Base-by-base conservation (phyloP, 2,888 invertebrate genomes). In the Lasiommata megera region DNA sequence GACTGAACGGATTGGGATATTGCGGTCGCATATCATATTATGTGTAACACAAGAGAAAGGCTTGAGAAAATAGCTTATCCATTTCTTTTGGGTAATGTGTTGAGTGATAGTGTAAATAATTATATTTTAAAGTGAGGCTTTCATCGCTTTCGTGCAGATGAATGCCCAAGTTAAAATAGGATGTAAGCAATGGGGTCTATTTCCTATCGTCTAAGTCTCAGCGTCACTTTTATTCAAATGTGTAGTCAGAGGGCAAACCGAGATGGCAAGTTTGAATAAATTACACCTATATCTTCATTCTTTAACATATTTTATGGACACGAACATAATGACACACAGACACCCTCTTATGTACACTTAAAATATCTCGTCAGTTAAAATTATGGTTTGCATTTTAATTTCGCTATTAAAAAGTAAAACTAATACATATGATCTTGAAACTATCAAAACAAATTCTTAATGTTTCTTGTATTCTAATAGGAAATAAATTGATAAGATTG, bases 51-150 rank as follows among this genome's bases (percentile, higher is more conserved):
- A 46, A 31, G 31, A 46, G 31, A 31, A 46, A 46, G 31, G 46
- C 31, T 46, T 11, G 9, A 46, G 31, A 16, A 31, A 46, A 31
- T 46, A 46, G 9, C 31, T 16, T 16, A 46, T 14, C 29, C n/a
- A 23, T 2, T 23, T 23, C 16, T 16, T 29, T 14, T 29, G 11
- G 31, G 46, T n/a, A 29, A 46, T 31, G 31, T 46, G 46, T 46
- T 44, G 44, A 44, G 28, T 28, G 44, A 31, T 31, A 14, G 31
- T 14, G 46, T 44, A 31, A 46, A 31, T 31, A 46, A 46, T 46
- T 6, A 16, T 16, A 46, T 31, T 46, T 31, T 29, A 31, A 29
- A 46, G 29, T 46, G 31, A 46, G 31, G 46, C 31, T 46, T 46
- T 31, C 31, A 16, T 31, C 46, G 11, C 46, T n/a, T n/a, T n/a